Conservation (phyloP, 2,888 invertebrate species). For the Augiades crinisus region DNA sequence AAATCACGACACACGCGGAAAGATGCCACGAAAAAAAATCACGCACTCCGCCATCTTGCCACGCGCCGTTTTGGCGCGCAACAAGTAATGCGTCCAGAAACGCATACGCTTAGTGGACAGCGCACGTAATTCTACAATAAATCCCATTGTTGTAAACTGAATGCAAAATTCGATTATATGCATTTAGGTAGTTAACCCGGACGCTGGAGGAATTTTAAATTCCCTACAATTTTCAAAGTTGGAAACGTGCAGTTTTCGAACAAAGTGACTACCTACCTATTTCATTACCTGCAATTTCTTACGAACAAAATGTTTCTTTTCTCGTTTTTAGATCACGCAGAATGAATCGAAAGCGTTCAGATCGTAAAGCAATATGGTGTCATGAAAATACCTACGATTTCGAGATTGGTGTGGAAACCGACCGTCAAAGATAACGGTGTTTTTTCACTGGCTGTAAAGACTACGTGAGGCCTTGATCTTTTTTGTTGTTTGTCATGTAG, state of each 20-base stretch:
- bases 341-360: slow-evolving; percentile 22
- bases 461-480: slow-evolving; percentile 23
- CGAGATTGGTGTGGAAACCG: slow-evolving; percentile 36
- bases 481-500: slow-evolving; percentile 12
- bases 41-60: slow-evolving; percentile 61
- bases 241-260: slow-evolving; percentile 36
- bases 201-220: slow-evolving; percentile 60
- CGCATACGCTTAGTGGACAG: slow-evolving; percentile 54
- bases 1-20: slow-evolving; percentile 75
- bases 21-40: slow-evolving; percentile 63
- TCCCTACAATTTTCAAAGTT: slow-evolving; percentile 43
- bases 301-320: slow-evolving; percentile 11
- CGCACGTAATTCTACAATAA: slow-evolving; percentile 76
- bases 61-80: slow-evolving; percentile 59
- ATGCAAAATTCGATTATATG: slow-evolving; percentile 71
- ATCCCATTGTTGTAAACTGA: slow-evolving; percentile 66
- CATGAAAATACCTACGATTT: slow-evolving; percentile 39
- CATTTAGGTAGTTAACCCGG: slow-evolving; percentile 68
- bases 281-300: slow-evolving; percentile 22
- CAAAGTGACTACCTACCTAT: slow-evolving; percentile 20
- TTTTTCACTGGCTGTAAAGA: slow-evolving; percentile 25
- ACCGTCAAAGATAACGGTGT: slow-evolving; percentile 36
- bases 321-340: slow-evolving; percentile 11
- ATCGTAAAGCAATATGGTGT: slow-evolving; percentile 45
- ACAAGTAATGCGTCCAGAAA: slow-evolving; percentile 45